Base-by-base conservation (phyloP, 2,113 vertebrate species). In the Saguinus imperator region DNA sequence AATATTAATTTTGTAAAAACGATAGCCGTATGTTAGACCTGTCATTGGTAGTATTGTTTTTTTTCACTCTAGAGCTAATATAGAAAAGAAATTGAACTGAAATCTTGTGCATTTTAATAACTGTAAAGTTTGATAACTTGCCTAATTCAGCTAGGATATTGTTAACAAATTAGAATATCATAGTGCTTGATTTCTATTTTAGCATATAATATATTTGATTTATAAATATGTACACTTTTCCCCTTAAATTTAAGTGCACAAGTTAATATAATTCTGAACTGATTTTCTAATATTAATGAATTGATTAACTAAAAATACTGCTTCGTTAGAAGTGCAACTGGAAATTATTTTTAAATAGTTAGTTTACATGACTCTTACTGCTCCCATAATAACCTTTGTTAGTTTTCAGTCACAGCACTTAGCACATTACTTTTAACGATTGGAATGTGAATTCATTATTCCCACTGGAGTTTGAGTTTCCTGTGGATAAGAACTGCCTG, bases 1-100 rank as follows among this genome's bases (percentile, higher is more conserved):
- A 87, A 70, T 87, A 85, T 81, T 84, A 83, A 68, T 82, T 91
- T 80, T 94, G 35, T 93, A 52, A 88, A 73, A 96, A 75, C 73
- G 10, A 21, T 87, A 94, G 61, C 13, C 75, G 2, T 64, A 37
- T 89, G 18, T 79, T 94, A 76, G 25, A 5, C 45, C 52, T 72
- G 2, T 40, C 76, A 76, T 73, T 94, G 20, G 14, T 52, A 17
- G 16, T 52, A 52, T 16, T 52, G 52, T n/a, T 17, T 52, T 52
- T 52, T 52, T 87, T 89, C 27, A 83, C 73, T 83, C 1, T 92
- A 75, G 23, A 86, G 48, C 7, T 66, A 21, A 79, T 75, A 52
- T 75, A 83, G 8, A 93, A 93, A 72, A 88, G 43, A 80, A 87
- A 76, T 18, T 81, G 35, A 82, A 73, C 84, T 79, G 32, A 87